Evolutionary conservation across 2,797 vertebrate genomes (phyloP).

Genomic region (Takifugu ocellatus): DNA sequence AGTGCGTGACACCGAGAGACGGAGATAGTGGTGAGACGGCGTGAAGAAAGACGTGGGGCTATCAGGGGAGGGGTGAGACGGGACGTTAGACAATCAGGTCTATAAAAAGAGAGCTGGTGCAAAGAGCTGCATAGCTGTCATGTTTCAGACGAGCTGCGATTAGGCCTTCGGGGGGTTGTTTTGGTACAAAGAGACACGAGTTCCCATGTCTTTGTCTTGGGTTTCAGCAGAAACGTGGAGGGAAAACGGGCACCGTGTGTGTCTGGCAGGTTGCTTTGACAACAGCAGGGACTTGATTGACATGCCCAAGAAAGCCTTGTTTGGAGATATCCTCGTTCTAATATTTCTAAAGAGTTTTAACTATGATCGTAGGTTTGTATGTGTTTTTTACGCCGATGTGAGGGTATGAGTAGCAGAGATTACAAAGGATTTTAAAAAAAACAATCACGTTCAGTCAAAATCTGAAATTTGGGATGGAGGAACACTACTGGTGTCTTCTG

Average conservation of each 20-base stretch:
- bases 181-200: conserved; percentile 50
- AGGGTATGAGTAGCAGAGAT: too few species aligned
- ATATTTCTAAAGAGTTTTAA: too few species aligned
- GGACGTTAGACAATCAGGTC: conserved; percentile 39
- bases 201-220: conserved; percentile 48
- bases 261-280: conserved; percentile 10
- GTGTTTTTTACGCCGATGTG: too few species aligned
- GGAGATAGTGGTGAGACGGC: conserved; percentile 52
- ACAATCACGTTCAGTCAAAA: conserved; percentile 9
- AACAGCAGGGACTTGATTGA: background rate
- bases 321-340: too few species aligned
- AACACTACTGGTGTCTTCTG: background rate
- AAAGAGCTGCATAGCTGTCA: conserved; percentile 53
- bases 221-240: conserved; percentile 32
- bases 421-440: too few species aligned
- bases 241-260: conserved; percentile 48
- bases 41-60: conserved; percentile 47
- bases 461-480: background rate
- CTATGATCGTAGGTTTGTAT: too few species aligned
- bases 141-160: conserved; percentile 55
- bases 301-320: too few species aligned
- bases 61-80: conserved; percentile 30
- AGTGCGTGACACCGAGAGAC: conserved; percentile 54
- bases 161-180: conserved; percentile 55
- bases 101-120: conserved; percentile 28